A percentile compares a stretch with the other conserved stretches of the same genome.
Conservation (phyloP, 2,888 invertebrate genomes). For the Labia minor region DNA sequence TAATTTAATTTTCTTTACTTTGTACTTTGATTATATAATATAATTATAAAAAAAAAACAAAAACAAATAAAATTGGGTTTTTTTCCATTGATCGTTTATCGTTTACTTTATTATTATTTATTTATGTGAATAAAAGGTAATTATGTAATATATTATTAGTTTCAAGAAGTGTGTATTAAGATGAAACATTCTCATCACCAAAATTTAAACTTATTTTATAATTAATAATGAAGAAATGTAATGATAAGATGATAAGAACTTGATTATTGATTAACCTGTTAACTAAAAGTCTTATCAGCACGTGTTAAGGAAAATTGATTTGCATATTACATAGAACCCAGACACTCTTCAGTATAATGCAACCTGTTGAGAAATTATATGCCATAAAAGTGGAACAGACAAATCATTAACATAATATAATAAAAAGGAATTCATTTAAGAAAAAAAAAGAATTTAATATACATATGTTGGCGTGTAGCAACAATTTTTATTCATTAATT, state of each 20-base stretch:
- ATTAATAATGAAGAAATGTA: not conserved
- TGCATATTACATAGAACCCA: not conserved
- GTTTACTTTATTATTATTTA: no score
- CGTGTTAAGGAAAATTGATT: slow-evolving; percentile 13
- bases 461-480: not conserved
- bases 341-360: not conserved
- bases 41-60: no score
- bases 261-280: slow-evolving; percentile 13
- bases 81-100: no score
- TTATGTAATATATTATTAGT: no score
- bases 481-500: no score
- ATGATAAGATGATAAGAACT: not conserved
- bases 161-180: no score
- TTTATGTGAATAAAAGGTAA: no score
- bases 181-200: no score
- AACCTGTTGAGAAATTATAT: slow-evolving; percentile 13
- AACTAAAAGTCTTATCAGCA: not conserved
- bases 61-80: no score
- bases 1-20: no score
- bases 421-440: not conserved
- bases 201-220: no score
- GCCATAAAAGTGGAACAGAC: slow-evolving; percentile 1
- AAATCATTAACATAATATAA: not conserved
- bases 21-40: no score
- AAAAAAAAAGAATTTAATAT: not conserved